Base-by-base conservation (phyloP, 2,113 vertebrate genomes). In the Megaleporinus macrocephalus region DNA sequence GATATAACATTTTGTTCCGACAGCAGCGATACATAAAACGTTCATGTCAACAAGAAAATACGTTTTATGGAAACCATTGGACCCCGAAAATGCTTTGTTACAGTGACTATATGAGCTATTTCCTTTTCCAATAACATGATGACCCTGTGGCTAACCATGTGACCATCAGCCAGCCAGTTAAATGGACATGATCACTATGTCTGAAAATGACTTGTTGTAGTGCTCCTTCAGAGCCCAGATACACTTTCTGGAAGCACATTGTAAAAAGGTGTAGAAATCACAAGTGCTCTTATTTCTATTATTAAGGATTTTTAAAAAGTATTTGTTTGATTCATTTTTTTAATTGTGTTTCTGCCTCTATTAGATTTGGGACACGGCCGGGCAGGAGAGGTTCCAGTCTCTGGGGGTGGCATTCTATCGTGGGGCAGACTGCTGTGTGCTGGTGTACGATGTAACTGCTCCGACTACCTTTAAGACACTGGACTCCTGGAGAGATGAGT, bases 361-460 rank as follows among this genome's bases (percentile, higher is more conserved):
- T 5, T 83, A 99, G 97, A 98, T 98, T 90, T 99, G 97, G 97
- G 97, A 98, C 93, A 99, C 97, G 26, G 97, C 97, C 11, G 97
- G 97, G 12, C 97, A 98, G 89, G 97, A 99, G 82, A 93, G 97
- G 80, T 99, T 98, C 94, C 97, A 99, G 93, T 99, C 97, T 62
- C 91, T 99, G 74, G 96, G 97, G 2, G 97, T 98, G 80, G 97
- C 97, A 13, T 99, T 98, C 94, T 99, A 99, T 91, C 95, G 97
- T 41, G 97, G 97, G 41, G 97, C 97, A 0, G 97, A 98, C 91
- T 98, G 97, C 92, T 99, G 97, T 0, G 97, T 99, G 84, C 93
- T 98, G 90, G 97, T 99, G 44, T 99, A 98, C n/a, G 97, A 99
- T 30, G 97, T 99, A 82, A 99, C 97, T 0, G 96, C 96, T 20